Conservation (phyloP, 2,888 invertebrate species). For the Pecten maximus region DNA sequence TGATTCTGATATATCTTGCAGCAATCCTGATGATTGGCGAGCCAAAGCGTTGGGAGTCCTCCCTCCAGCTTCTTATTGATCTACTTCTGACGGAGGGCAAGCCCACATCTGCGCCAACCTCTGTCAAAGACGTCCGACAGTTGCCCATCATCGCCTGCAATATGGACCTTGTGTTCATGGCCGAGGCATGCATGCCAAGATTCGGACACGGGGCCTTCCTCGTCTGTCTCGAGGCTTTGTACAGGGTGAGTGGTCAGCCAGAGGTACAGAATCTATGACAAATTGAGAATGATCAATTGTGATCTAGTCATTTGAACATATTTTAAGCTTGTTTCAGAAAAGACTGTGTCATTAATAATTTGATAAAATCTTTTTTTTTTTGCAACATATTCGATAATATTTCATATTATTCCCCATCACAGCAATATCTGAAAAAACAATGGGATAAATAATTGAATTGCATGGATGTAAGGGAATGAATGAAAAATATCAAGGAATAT, state of each 20-base stretch:
- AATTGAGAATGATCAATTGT: background rate
- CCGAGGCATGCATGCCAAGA: slow-evolving; percentile 81
- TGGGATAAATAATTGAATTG: too few relatives aligned
- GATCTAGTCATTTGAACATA: too few relatives aligned
- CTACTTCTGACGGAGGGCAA: slow-evolving; percentile 80
- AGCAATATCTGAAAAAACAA: too few relatives aligned
- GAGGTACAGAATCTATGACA: background rate
- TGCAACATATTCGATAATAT: too few relatives aligned
- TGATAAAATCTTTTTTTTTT: too few relatives aligned
- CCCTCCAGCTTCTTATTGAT: slow-evolving; percentile 82
- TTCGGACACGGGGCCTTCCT: slow-evolving; percentile 82
- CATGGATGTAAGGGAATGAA: too few relatives aligned
- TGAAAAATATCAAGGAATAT: too few relatives aligned
- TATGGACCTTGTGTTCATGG: slow-evolving; percentile 83
- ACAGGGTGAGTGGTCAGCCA: slow-evolving; percentile 73
- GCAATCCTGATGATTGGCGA: slow-evolving; percentile 82
- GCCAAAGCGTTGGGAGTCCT: slow-evolving; percentile 81
- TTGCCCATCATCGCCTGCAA: slow-evolving; percentile 82
- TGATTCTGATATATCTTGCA: slow-evolving; percentile 57
- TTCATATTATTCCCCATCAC: too few relatives aligned
- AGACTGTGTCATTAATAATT: too few relatives aligned
- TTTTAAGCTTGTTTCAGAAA: too few relatives aligned
- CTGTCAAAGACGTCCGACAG: slow-evolving; percentile 69
- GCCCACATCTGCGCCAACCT: slow-evolving; percentile 74
- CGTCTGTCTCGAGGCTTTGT: slow-evolving; percentile 81